Percentiles rank a stretch among this genome's conserved stretches.
Evolutionary conservation across 2,113 vertebrate species (phyloP).

Genomic region (Mionectes macconnelli): DNA sequence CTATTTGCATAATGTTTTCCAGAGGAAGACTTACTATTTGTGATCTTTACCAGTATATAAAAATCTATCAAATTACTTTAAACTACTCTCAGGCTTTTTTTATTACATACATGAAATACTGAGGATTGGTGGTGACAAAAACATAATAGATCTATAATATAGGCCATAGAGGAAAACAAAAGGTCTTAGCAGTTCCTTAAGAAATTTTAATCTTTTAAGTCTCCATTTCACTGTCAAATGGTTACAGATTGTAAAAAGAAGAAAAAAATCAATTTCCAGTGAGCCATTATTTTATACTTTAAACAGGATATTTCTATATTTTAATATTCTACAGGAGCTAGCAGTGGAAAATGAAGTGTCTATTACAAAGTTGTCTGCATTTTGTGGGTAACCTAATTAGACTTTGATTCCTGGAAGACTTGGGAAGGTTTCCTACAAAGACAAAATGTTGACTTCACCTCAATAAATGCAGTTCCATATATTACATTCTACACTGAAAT

Average conservation of each 20-base stretch:
- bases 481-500: conserved; percentile 64
- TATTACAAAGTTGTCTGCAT: not conserved
- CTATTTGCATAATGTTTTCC: not conserved
- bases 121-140: not conserved
- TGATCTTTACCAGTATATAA: not conserved
- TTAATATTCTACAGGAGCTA: not conserved
- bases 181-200: not conserved
- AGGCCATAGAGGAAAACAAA: not conserved
- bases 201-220: not conserved
- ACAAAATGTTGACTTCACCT: conserved; percentile 28
- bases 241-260: not conserved
- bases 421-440: not conserved
- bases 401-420: conserved; percentile 17
- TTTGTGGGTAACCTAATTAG: conserved; percentile 11
- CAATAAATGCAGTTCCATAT: conserved; percentile 40
- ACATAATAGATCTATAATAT: not conserved
- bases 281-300: not conserved
- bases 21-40: not conserved
- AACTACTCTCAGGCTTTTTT: not conserved
- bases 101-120: not conserved
- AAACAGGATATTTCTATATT: not conserved
- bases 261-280: not conserved
- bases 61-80: not conserved
- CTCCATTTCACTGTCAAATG: not conserved
- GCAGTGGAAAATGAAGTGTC: not conserved